Percentiles rank a stretch among this genome's conserved stretches.
phyloP scores from a whole-genome alignment of 2,888 invertebrate genomes.

The Biston betularia region DNA sequence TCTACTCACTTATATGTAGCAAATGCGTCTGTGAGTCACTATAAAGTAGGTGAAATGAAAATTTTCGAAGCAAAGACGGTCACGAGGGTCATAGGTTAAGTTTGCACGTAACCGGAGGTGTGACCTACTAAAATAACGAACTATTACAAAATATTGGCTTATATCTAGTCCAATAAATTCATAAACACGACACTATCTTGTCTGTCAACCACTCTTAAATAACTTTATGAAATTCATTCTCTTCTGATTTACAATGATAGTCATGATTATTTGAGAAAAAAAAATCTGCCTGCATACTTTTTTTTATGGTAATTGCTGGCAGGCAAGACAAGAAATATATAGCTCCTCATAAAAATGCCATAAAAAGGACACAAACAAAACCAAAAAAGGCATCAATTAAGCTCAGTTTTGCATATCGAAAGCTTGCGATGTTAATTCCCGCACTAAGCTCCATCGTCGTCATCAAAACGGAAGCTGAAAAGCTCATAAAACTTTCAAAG shows the following conservation, averaged over 20 bases:
- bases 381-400: slow-evolving; percentile 51
- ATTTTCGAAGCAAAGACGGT: slow-evolving; percentile 23
- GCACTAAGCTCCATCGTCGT: slow-evolving; percentile 59
- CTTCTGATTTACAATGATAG: slow-evolving; percentile 8
- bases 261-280: slow-evolving; percentile 13
- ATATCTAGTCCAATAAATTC: slow-evolving; percentile 33
- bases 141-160: slow-evolving; percentile 34
- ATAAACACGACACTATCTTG: slow-evolving; percentile 19
- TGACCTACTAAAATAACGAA: slow-evolving; percentile 33
- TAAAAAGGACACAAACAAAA: slow-evolving; percentile 43
- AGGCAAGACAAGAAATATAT: slow-evolving; percentile 32
- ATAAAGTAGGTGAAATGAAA: slow-evolving; percentile 28
- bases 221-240: slow-evolving; percentile 21
- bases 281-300: background rate
- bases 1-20: slow-evolving; percentile 6
- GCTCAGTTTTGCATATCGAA: slow-evolving; percentile 63
- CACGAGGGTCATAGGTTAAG: slow-evolving; percentile 34
- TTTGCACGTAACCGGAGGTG: slow-evolving; percentile 30
- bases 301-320: slow-evolving; percentile 8
- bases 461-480: slow-evolving; percentile 53
- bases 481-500: slow-evolving; percentile 69
- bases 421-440: slow-evolving; percentile 60
- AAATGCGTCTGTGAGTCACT: slow-evolving; percentile 13
- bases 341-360: slow-evolving; percentile 42
- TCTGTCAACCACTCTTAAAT: slow-evolving; percentile 21